Evolutionary conservation across 1,140 invertebrate species (phyloP).

Genomic region (Trichomalopsis sarcophagae): DNA sequence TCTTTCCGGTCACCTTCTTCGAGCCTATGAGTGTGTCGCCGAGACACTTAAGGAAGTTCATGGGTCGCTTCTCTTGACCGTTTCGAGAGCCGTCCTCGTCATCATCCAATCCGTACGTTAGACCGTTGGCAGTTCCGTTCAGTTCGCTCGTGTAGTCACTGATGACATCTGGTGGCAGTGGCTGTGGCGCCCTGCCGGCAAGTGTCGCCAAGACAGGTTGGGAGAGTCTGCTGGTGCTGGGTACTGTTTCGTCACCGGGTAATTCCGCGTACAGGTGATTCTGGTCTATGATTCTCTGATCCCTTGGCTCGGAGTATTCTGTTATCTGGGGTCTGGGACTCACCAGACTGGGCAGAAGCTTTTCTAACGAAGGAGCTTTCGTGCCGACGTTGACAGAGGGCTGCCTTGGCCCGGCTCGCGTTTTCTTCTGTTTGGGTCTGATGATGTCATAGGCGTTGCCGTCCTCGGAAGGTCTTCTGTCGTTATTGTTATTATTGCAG

Average conservation of each 20-base stretch:
- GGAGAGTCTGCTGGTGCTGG: conserved; percentile 69
- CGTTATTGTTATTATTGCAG: conserved; percentile 79
- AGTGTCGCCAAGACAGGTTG: conserved; percentile 68
- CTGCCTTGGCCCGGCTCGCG: conserved; percentile 68
- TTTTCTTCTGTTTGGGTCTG: conserved; percentile 70
- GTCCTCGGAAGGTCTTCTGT: conserved; percentile 61
- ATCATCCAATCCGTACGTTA: conserved; percentile 34
- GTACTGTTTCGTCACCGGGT: conserved; percentile 71
- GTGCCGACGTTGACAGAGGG: conserved; percentile 78
- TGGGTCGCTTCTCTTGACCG: conserved; percentile 60
- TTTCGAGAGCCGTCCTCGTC: conserved; percentile 29
- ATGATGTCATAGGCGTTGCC: conserved; percentile 81
- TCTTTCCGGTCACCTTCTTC: conserved; percentile 63
- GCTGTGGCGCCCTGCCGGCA: conserved; percentile 63
- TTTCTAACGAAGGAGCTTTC: conserved; percentile 78
- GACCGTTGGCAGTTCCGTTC: conserved; percentile 35
- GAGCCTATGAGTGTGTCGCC: conserved; percentile 68
- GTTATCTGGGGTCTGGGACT: conserved; percentile 66
- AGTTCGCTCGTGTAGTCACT: conserved; percentile 60
- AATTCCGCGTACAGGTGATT: conserved; percentile 76
- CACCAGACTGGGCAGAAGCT: conserved; percentile 73
- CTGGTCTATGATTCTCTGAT: conserved; percentile 68
- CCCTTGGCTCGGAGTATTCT: conserved; percentile 76
- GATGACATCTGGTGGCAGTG: conserved; percentile 66
- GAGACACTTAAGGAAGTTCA: conserved; percentile 69